Base-by-base conservation (phyloP, 2,888 invertebrate species). In the Ctenicera cuprea region DNA sequence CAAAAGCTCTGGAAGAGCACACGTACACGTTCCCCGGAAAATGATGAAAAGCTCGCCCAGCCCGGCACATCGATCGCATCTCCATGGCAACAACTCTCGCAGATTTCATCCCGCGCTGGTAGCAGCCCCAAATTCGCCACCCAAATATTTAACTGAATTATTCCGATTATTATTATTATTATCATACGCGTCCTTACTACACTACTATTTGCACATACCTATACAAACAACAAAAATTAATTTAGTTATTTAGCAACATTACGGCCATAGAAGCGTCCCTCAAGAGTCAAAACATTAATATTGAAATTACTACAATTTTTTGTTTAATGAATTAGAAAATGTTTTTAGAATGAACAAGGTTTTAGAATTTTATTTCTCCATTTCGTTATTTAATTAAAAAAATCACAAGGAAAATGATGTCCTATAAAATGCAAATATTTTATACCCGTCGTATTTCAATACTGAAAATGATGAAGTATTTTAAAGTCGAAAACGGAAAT, bases 91-190 rank as follows among this genome's bases (percentile, higher is more conserved):
- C 81, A 59, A 64, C 75, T 71, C 75, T 69, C 67, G 75, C 76
- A 79, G 80, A 80, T 80, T 80, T 80, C 80, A 78, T 80, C 80
- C 76, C 77, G 78, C 77, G 71, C 70, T 41, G 26, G 71, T 67
- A 71, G 71, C 71, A 71, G 67, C 72, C 74, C 75, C 76, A 76
- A 78, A 77, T 76, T 77, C 74, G 74, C 57, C 70, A 52, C 41
- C 61, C 74, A 70, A 74, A 74, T 66, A 61, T 59, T 38, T 66
- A 74, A 71, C 57, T 52, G 52, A 71, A 48, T 71, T 70, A 74
- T 57, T 74, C 69, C 54, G 54, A 66, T 70, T 74, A 70, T 67
- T 45, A 45, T 43, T 64, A 66, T 18, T 48, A 18, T 11, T 48
- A 20, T 18, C 11, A 20, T 11, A 16, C 3, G 9, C 18, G 48